Base-by-base conservation (phyloP, 2,888 invertebrate genomes). In the Ormyrus thymus region DNA sequence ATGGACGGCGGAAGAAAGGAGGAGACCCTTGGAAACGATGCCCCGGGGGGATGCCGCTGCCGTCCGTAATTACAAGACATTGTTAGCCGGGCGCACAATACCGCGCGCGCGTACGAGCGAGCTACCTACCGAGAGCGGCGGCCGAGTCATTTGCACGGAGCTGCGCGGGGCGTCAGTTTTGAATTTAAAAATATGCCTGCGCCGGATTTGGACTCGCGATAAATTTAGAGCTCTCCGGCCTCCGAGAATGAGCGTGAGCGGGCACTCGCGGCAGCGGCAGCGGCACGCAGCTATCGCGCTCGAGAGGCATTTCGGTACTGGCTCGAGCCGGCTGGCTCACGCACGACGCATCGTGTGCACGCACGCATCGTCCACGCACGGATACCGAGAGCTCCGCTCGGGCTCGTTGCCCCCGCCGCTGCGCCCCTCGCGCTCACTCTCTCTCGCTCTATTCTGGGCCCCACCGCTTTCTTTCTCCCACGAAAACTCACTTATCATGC, bases 201-300 rank as follows among this genome's bases (percentile, higher is more conserved):
- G 29, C 29, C 29, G 0, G 29, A 29, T 29, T 29, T 29, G 69
- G 78, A 78, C 73, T 74, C 73, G 78, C 74, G 78, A 78, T 78
- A 78, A 78, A 78, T 78, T 78, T 78, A 78, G 78, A 29, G 29
- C 29, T 78, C 78, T 78, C 68, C 66, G 61, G 43, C 10, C n/a
- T 43, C 15, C n/a, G 62, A 29, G 61, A 43, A 29, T 11, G 15
- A n/a, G 13, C 10, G 15, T 6, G 11, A 55, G 53, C 55, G 53
- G 48, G 51, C 58, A 48, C 9, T 46, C 69, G 46, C 56, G 6
- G 13, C 11, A 7, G 15, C 48, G 13, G 46, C 29, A 29, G 29
- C 29, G 29, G 29, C 29, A 29, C 29, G 1, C 29, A 1, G 4
- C 29, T 29, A 29, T 29, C 29, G 29, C 29, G 29, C 29, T 29